These are phyloP conservation scores for Pediacus dermestoides DNA, from an alignment of 2,888 invertebrate genomes.

Conservation along the genomic window DNA sequence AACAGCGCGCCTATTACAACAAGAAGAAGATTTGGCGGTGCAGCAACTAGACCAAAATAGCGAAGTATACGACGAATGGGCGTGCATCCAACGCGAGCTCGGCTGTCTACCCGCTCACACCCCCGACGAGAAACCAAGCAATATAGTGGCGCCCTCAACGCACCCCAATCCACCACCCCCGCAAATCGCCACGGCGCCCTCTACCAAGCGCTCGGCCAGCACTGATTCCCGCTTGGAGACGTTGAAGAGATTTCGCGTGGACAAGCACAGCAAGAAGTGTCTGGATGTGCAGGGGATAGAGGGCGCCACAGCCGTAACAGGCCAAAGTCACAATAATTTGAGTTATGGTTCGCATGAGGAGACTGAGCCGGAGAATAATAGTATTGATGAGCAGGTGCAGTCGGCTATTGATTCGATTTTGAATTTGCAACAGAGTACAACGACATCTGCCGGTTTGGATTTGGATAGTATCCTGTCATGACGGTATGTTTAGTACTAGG, in stretches of 20 bases:
- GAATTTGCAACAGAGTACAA: conserved; percentile 59
- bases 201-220: conserved; percentile 42
- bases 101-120: conserved; percentile 49
- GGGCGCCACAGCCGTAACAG: conserved; percentile 14
- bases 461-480: conserved; percentile 51
- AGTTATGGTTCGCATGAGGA: conserved; percentile 29
- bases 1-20: conserved; percentile 23
- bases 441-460: conserved; percentile 41
- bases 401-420: conserved; percentile 77
- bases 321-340: conserved; percentile 18
- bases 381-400: conserved; percentile 73
- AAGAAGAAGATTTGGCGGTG: conserved; percentile 1
- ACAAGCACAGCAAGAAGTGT: conserved; percentile 43
- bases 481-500: conserved; percentile 38
- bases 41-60: conserved; percentile 6
- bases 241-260: conserved; percentile 48
- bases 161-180: conserved; percentile 36
- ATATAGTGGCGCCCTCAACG: conserved; percentile 6
- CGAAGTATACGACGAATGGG: conserved; percentile 64
- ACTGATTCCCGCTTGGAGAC: conserved; percentile 46
- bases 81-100: conserved; percentile 64
- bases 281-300: conserved; percentile 17
- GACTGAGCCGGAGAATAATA: conserved; percentile 51
- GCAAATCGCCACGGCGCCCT: conserved; percentile 11
- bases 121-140: neutral